phyloP scores from a whole-genome alignment of 2,113 vertebrate genomes.

The Rhabdornis inornatus region DNA sequence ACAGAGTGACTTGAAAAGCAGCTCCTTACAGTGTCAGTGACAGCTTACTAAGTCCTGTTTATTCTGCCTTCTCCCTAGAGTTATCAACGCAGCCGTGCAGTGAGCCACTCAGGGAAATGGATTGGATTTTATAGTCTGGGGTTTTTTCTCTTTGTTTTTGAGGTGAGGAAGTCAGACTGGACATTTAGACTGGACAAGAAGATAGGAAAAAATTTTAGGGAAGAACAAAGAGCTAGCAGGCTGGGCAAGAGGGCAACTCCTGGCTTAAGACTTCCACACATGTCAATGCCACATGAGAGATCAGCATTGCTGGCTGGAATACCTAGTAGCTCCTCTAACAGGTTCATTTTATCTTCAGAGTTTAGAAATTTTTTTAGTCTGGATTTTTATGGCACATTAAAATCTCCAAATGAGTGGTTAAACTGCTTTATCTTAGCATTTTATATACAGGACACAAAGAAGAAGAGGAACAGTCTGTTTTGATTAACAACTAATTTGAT shows the following conservation, averaged over 20 bases:
- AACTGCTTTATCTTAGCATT: background rate
- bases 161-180: background rate
- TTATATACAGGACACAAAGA: background rate
- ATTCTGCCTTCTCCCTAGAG: background rate
- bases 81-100: background rate
- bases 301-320: background rate
- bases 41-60: background rate
- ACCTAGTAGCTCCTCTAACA: background rate
- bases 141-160: background rate
- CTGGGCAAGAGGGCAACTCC: background rate
- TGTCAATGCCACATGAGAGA: background rate
- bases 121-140: background rate
- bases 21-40: background rate
- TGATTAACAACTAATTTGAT: background rate
- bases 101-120: background rate
- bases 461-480: background rate
- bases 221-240: background rate
- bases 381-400: background rate
- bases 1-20: background rate
- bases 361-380: background rate
- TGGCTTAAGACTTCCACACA: background rate
- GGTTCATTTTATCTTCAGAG: background rate
- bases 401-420: background rate
- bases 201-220: background rate
- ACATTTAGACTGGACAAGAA: background rate